phyloP scores from a whole-genome alignment of 2,113 vertebrate genomes.

The Dendrocopos noguchii region DNA sequence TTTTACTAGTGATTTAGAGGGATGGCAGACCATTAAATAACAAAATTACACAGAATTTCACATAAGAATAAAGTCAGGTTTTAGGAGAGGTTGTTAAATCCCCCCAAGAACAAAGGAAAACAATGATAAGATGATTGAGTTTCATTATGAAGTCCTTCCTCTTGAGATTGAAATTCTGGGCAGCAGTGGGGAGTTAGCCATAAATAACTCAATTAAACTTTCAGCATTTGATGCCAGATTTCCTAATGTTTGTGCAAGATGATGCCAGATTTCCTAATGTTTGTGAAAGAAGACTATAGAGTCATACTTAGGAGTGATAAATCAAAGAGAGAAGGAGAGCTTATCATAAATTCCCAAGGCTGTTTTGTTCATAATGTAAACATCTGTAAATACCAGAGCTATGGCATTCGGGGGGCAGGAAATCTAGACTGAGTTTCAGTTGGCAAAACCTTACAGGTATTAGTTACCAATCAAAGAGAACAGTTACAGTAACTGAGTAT shows the following conservation, averaged over 20 bases:
- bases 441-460: background rate
- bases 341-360: conserved; percentile 31
- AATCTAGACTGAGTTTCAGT: background rate
- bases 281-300: background rate
- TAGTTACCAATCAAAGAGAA: background rate
- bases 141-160: conserved; percentile 11
- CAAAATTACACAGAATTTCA: conserved; percentile 16
- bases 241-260: background rate
- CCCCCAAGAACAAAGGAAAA: conserved; percentile 16
- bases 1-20: conserved; percentile 73
- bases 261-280: conserved; percentile 27
- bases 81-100: background rate
- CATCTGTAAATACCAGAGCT: conserved; percentile 9
- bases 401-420: background rate
- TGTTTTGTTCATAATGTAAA: conserved; percentile 13
- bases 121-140: conserved; percentile 26
- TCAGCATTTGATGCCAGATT: conserved; percentile 27
- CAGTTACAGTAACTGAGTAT: background rate
- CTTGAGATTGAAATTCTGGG: conserved; percentile 20
- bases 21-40: conserved; percentile 19
- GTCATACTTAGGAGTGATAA: background rate
- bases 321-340: background rate
- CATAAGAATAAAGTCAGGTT: background rate
- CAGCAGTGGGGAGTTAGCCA: background rate
- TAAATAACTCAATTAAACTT: conserved; percentile 44